Base-by-base conservation (phyloP, 2,888 invertebrate species). In the Lasioglossum marginatum region DNA sequence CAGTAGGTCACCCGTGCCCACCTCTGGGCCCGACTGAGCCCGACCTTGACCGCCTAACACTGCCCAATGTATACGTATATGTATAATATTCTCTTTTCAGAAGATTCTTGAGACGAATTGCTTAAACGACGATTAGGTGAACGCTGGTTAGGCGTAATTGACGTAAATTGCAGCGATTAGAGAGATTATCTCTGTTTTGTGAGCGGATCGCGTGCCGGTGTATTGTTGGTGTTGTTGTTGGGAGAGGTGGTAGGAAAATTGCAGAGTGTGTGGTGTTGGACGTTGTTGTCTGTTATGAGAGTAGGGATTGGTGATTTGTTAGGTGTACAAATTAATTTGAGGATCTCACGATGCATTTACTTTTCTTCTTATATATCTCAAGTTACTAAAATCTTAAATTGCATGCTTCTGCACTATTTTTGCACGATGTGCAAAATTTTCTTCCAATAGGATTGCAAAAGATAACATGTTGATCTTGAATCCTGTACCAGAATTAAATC, bases 1-100 rank as follows among this genome's bases (percentile, higher is more conserved):
- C 92, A 93, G 94, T 94, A 91, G 94, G 94, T 94, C 94, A 94
- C 86, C 86, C 86, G 90, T 77, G 75, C 82, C 88, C 84, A 70
- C 72, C 63, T 72, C 4, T 76, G 74, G 82, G 83, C 78, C 52
- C 23, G 87, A 87, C 89, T 12, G 43, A 60, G 37, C 4, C 66
- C 83, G 88, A 87, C 90, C 90, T 90, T 92, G 91, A 91, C 90
- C 88, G 60, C 37, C n/a, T 31, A 16, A 19, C 12, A n/a, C 23
- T 68, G 40, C 34, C 37, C 40, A 68, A 23, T 34, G 19, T 52
- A n/a, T 52, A 52, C 52, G 23, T 23, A 19, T 48, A 48, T 5
- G 19, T 19, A 23, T 16, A 1, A 37, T 23, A 40, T n/a, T 68
- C 31, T 63, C 31, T 31, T 16, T 31, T 31, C 63, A 2, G 31